These are phyloP conservation scores for Cnemophilus loriae DNA, from an alignment of 2,113 vertebrate species.

Conservation along the genomic window DNA sequence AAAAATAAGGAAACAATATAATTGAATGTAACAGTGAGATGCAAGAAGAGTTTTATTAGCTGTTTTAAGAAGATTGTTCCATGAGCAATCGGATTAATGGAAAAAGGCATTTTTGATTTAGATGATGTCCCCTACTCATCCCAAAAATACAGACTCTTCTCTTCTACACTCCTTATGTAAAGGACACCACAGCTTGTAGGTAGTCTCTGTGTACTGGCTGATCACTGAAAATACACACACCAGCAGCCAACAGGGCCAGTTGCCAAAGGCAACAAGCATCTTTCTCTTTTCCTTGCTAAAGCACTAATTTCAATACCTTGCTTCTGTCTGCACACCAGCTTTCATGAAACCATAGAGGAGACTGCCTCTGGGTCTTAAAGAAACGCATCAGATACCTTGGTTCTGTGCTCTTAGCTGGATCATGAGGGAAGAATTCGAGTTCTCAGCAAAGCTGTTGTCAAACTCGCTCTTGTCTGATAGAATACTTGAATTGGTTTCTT, in stretches of 20 bases:
- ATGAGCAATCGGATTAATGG: not conserved
- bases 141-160: not conserved
- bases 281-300: not conserved
- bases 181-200: not conserved
- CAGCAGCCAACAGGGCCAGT: not conserved
- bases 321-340: not conserved
- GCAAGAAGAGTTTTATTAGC: not conserved
- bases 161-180: not conserved
- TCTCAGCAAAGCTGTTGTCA: slow-evolving; percentile 35
- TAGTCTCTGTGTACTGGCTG: not conserved
- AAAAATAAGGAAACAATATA: not conserved
- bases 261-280: not conserved
- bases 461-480: not conserved
- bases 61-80: not conserved
- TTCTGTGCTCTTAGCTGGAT: slow-evolving; percentile 81
- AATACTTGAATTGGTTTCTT: slow-evolving; percentile 65
- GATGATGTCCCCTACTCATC: not conserved
- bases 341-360: not conserved
- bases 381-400: slow-evolving; percentile 75
- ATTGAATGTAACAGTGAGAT: not conserved
- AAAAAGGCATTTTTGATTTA: not conserved
- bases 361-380: not conserved
- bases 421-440: slow-evolving; percentile 55
- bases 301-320: not conserved
- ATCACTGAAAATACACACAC: not conserved